phyloP scores from a whole-genome alignment of 1,140 invertebrate genomes.

The Condylostylus longicornis region DNA sequence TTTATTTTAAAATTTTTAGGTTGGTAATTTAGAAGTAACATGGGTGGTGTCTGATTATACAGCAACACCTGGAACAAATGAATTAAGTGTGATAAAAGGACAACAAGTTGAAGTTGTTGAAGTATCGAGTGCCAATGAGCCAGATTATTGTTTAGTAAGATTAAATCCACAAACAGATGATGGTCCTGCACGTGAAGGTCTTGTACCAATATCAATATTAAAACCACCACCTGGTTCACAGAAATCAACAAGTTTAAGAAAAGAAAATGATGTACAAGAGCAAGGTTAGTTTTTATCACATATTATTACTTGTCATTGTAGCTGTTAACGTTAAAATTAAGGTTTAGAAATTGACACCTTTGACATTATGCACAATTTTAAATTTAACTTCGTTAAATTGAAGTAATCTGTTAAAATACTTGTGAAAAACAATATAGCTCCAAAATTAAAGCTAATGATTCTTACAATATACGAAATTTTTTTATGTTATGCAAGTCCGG shows the following conservation, averaged over 20 bases:
- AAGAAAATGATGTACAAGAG: constrained; percentile 27
- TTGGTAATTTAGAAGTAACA: constrained; percentile 60
- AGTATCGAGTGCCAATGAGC: constrained; percentile 36
- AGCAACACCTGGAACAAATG: constrained; percentile 49
- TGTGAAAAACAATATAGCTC: too few relatives aligned
- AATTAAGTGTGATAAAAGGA: constrained; percentile 64
- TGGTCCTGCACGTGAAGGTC: constrained; percentile 52
- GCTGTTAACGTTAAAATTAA: neutral
- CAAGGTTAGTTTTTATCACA: constrained; percentile 18
- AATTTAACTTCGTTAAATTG: too few relatives aligned
- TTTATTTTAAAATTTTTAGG: too few relatives aligned
- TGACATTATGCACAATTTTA: too few relatives aligned
- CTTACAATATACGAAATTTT: too few relatives aligned
- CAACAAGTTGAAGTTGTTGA: constrained; percentile 88
- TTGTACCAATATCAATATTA: constrained; percentile 66
- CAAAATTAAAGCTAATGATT: too few relatives aligned
- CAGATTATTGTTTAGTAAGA: constrained; percentile 49
- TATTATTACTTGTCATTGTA: neutral
- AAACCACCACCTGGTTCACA: constrained; percentile 54
- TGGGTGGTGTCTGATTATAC: constrained; percentile 72
- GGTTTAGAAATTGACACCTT: too few relatives aligned
- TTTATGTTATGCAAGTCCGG: too few relatives aligned
- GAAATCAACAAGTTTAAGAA: too few relatives aligned
- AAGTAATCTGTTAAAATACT: too few relatives aligned
- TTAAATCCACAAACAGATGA: constrained; percentile 37